Evolutionary conservation across 2,888 invertebrate species (phyloP).

Genomic region (Leucoptera coffeella): DNA sequence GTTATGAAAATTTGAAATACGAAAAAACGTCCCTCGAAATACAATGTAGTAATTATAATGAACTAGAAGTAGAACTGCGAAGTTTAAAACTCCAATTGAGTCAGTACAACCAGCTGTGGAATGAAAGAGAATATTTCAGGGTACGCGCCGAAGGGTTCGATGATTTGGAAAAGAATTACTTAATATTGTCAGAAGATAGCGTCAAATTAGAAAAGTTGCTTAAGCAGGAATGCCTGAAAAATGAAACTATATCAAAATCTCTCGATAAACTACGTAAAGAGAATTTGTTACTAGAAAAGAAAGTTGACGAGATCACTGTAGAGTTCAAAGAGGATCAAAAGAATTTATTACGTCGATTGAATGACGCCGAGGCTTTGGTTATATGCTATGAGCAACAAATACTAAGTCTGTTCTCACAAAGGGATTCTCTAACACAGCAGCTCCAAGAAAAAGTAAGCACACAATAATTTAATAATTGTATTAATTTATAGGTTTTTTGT

Average conservation of each 20-base stretch:
- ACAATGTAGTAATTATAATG: constrained; percentile 21
- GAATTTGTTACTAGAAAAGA: constrained; percentile 24
- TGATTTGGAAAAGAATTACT: constrained; percentile 27
- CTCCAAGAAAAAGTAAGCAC: constrained; percentile 15
- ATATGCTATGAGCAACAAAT: constrained; percentile 55
- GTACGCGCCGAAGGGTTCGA: constrained; percentile 31
- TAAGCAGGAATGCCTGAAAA: too few species aligned
- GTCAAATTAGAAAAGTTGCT: too few species aligned
- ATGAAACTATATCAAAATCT: constrained; percentile 19
- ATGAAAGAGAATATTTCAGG: constrained; percentile 33
- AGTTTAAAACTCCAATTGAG: constrained; percentile 18
- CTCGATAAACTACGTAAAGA: constrained; percentile 23
- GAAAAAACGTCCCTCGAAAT: constrained; percentile 22
- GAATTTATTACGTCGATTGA: constrained; percentile 33
- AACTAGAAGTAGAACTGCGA: constrained; percentile 25
- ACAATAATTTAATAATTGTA: too few species aligned
- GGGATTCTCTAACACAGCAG: constrained; percentile 37
- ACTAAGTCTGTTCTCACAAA: constrained; percentile 41
- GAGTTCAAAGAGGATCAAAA: constrained; percentile 42
- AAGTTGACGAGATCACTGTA: constrained; percentile 20
- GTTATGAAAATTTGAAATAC: constrained; percentile 28
- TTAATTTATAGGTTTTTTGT: too few species aligned
- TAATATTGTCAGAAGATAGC: constrained; percentile 30
- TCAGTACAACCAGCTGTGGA: constrained; percentile 31
- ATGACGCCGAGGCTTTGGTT: constrained; percentile 46